These are phyloP conservation scores for Diplolepis rosae DNA, from an alignment of 2,888 invertebrate species.

Conservation along the genomic window DNA sequence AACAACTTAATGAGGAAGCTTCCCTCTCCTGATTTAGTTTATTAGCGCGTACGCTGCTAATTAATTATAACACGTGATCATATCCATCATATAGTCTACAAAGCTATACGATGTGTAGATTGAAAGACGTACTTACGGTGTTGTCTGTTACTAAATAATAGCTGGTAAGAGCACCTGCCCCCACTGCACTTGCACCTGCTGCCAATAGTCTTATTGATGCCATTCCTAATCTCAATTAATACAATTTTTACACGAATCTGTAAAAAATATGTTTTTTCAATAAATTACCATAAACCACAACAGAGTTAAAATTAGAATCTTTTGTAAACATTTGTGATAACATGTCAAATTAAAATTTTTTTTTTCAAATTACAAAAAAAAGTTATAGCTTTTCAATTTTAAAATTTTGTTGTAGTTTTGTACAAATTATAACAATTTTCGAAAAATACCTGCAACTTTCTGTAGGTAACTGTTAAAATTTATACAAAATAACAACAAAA, in stretches of 20 bases:
- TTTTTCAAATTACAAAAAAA: too few relatives aligned
- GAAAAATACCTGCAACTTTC: too few relatives aligned
- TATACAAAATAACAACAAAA: too few relatives aligned
- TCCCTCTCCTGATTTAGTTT: not conserved
- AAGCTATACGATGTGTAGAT: too few relatives aligned
- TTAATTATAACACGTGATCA: not conserved
- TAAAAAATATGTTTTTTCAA: slow-evolving; percentile 31
- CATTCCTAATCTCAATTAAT: slow-evolving; percentile 55
- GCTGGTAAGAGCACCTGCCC: slow-evolving; percentile 78
- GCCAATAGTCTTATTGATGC: slow-evolving; percentile 74
- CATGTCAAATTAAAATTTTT: too few relatives aligned
- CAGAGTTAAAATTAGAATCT: too few relatives aligned
- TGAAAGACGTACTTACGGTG: slow-evolving; percentile 59
- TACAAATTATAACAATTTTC: too few relatives aligned
- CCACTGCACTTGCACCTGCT: slow-evolving; percentile 78
- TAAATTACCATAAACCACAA: not conserved
- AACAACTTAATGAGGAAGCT: not conserved
- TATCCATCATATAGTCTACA: not conserved
- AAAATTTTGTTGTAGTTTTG: not conserved
- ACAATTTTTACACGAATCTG: slow-evolving; percentile 18
- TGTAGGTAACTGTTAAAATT: too few relatives aligned
- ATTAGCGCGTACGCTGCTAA: not conserved
- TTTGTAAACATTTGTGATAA: too few relatives aligned
- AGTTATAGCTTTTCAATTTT: not conserved
- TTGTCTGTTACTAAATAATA: slow-evolving; percentile 78